Evolutionary conservation across 2,797 vertebrate genomes (phyloP).

Genomic region (Leptodactylus fallax): DNA sequence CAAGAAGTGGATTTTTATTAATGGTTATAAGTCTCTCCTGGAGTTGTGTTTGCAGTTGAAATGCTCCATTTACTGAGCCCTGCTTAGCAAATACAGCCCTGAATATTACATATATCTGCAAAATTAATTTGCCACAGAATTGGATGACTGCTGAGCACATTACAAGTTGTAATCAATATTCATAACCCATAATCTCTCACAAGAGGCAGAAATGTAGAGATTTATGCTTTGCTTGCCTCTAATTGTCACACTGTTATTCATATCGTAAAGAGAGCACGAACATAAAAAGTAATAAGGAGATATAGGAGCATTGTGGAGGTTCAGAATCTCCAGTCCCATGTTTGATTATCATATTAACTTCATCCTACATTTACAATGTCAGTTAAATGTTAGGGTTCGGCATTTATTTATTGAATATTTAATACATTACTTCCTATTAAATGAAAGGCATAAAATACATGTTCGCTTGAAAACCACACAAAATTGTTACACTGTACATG

Average conservation of each 20-base stretch:
- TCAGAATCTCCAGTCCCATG: neutral
- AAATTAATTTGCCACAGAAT: slow-evolving; percentile 21
- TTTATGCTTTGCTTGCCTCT: slow-evolving; percentile 28
- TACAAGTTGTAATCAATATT: slow-evolving; percentile 44
- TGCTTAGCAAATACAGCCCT: slow-evolving; percentile 30
- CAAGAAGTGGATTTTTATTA: neutral
- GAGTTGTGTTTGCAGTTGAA: neutral
- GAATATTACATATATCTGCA: slow-evolving; percentile 31
- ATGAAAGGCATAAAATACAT: neutral
- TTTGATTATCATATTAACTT: neutral
- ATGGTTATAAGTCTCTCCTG: neutral
- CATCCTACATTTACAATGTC: neutral
- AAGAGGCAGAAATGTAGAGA: slow-evolving; percentile 33
- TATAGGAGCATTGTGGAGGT: neutral
- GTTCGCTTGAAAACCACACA: neutral
- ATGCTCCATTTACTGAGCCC: neutral
- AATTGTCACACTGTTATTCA: slow-evolving; percentile 29
- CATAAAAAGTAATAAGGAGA: slow-evolving; percentile 11
- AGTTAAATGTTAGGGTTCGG: neutral
- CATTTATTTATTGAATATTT: neutral
- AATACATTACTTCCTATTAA: too few species aligned
- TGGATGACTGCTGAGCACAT: slow-evolving; percentile 18
- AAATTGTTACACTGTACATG: neutral
- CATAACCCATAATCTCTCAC: slow-evolving; percentile 37
- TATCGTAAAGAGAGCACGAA: slow-evolving; percentile 27